A percentile compares a stretch with the other conserved stretches of the same genome.
Evolutionary conservation across 2,888 invertebrate species (phyloP).

Genomic region (Pandemis corylana): DNA sequence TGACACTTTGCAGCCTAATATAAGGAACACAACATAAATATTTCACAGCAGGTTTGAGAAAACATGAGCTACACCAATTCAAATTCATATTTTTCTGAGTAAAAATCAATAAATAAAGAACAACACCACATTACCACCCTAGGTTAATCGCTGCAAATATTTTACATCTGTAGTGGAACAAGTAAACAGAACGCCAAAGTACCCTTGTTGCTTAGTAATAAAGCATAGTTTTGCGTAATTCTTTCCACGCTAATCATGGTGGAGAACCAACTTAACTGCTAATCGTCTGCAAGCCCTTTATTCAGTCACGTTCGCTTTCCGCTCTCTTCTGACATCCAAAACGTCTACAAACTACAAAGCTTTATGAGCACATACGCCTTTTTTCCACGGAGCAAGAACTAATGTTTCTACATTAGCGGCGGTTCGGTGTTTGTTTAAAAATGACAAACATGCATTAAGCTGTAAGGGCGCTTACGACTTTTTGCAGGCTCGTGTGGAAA

Average conservation of each 20-base stretch:
- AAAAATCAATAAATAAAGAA: slow-evolving; percentile 33
- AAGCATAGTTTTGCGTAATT: neutral
- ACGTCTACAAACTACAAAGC: neutral
- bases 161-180: slow-evolving; percentile 25
- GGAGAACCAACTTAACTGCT: slow-evolving; percentile 20
- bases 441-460: neutral
- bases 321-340: neutral
- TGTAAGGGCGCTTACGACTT: slow-evolving; percentile 5
- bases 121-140: slow-evolving; percentile 24
- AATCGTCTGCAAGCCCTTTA: slow-evolving; percentile 34
- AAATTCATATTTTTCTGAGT: slow-evolving; percentile 12
- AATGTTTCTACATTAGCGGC: neutral
- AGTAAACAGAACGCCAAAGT: neutral
- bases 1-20: too few species aligned
- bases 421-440: neutral
- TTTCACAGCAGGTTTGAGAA: too few species aligned
- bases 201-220: neutral
- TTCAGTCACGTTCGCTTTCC: slow-evolving; percentile 29
- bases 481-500: slow-evolving; percentile 23
- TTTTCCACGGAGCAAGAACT: neutral
- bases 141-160: slow-evolving; percentile 33
- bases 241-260: neutral
- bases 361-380: slow-evolving; percentile 1
- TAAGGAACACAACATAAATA: too few species aligned
- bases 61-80: neutral